Percentiles rank a stretch among this genome's conserved stretches.
Conservation (phyloP, 2,888 invertebrate species). For the Eulithis prunata region DNA sequence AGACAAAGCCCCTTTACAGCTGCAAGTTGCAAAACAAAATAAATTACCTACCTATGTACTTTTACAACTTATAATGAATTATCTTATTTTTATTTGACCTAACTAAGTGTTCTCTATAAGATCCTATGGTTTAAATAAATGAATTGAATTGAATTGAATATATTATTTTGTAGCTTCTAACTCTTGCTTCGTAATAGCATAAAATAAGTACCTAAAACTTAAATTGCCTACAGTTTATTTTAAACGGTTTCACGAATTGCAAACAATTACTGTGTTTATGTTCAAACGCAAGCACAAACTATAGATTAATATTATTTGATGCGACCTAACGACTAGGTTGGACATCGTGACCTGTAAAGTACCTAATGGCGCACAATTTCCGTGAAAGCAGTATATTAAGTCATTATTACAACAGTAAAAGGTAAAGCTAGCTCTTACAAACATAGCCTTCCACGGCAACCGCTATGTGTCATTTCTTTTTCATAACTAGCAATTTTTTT, state of each 20-base stretch:
- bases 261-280: slow-evolving; percentile 18
- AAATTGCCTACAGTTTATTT: neutral
- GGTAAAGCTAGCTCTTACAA: slow-evolving; percentile 17
- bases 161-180: too few species aligned
- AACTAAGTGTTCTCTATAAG: too few species aligned
- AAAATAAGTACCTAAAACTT: too few species aligned
- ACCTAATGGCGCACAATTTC: slow-evolving; percentile 63
- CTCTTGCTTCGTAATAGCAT: too few species aligned
- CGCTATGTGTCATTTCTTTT: neutral
- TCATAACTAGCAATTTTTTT: neutral
- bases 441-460: too few species aligned
- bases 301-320: slow-evolving; percentile 61
- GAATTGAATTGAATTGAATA: too few species aligned
- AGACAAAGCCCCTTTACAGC: too few species aligned
- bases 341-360: slow-evolving; percentile 57
- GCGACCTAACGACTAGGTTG: slow-evolving; percentile 65
- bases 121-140: too few species aligned
- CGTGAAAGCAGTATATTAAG: slow-evolving; percentile 76
- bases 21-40: too few species aligned
- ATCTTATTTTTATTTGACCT: too few species aligned
- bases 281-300: slow-evolving; percentile 39
- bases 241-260: slow-evolving; percentile 6
- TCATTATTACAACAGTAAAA: slow-evolving; percentile 63
- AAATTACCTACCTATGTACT: too few species aligned
- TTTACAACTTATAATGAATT: too few species aligned